Evolutionary conservation across 2,888 invertebrate species (phyloP), one percentile per base, ranked within the genome.

Genomic region (Urechis unicinctus): DNA sequence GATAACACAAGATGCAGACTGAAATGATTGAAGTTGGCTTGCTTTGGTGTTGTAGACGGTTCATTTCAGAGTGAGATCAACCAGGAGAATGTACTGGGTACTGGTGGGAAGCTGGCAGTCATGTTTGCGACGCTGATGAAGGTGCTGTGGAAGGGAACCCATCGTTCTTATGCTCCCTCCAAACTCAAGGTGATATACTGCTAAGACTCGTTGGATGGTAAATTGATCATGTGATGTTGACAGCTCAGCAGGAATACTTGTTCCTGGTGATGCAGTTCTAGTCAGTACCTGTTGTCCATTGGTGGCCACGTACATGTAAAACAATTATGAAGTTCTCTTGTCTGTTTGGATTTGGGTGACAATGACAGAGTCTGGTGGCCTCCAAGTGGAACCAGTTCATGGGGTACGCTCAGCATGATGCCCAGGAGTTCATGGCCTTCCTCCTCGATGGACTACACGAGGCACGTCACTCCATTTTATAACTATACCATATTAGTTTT

Each of bases 381-480:
- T 71, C 73, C 66, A 81, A 81, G 66, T 78, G 79, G 13, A 75
- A 74, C 30, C 80, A 81, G 70, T 82, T 82, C 63, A 76, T 77
- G 30, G 81, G 81, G 17, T 81, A 77, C 68, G 79, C 79, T 43
- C 82, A 83, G 64, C 82, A 82, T 65, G 82, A 82, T 66, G 81
- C 82, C 1, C 82, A 82, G 62, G 82, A 83, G 63, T 82, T 82
- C 63, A 77, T 82, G 74, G 78, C 81, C 17, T 80, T 79, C 66
- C 69, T 82, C 13, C 56, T 78, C 30, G 76, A 76, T 62, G 73
- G 73, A 2, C 61, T 78, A 30, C 77, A 77, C 62, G 77, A 78
- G 69, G 72, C n/a, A n/a, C n/a, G n/a, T n/a, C 29, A 28, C 6
- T 13, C n/a, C n/a, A n/a, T n/a, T n/a, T n/a, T n/a, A n/a, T n/a